phyloP scores from a whole-genome alignment of 2,797 vertebrate genomes.

The Paedocypris micromegethes region DNA sequence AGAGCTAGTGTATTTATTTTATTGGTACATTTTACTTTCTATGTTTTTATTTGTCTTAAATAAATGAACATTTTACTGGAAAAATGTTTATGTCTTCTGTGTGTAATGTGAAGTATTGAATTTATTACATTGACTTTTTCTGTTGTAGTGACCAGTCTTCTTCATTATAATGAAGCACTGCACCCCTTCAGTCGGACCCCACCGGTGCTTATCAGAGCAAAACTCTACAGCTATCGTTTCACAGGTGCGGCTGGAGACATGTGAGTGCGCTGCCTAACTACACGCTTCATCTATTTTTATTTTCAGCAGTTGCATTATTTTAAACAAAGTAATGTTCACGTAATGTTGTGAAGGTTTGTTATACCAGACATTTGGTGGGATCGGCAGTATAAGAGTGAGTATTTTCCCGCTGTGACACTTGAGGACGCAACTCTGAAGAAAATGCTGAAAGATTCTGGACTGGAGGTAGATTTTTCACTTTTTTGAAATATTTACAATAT shows the following conservation, averaged over 20 bases:
- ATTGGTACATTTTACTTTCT: too few relatives aligned
- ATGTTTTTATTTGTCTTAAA: too few relatives aligned
- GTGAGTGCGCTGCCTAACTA: constrained; percentile 40
- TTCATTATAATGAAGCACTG: constrained; percentile 60
- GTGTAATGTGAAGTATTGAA: too few relatives aligned
- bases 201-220: constrained; percentile 70
- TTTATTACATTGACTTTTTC: not conserved
- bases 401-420: constrained; percentile 69
- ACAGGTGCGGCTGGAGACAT: constrained; percentile 50
- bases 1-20: too few relatives aligned
- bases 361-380: constrained; percentile 66
- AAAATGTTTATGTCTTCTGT: too few relatives aligned
- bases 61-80: too few relatives aligned
- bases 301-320: not conserved
- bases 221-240: constrained; percentile 77
- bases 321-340: too few relatives aligned
- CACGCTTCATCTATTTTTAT: too few relatives aligned
- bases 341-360: too few relatives aligned
- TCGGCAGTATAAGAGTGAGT: constrained; percentile 66
- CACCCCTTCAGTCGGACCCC: constrained; percentile 71
- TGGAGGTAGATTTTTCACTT: constrained; percentile 61
- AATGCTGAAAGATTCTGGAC: constrained; percentile 64
- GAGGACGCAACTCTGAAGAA: constrained; percentile 59
- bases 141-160: constrained; percentile 65
- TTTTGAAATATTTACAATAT: not conserved